Evolutionary conservation across 2,888 invertebrate species (phyloP), one percentile per base, ranked within the genome.

Genomic region (Cheilosia variabilis): DNA sequence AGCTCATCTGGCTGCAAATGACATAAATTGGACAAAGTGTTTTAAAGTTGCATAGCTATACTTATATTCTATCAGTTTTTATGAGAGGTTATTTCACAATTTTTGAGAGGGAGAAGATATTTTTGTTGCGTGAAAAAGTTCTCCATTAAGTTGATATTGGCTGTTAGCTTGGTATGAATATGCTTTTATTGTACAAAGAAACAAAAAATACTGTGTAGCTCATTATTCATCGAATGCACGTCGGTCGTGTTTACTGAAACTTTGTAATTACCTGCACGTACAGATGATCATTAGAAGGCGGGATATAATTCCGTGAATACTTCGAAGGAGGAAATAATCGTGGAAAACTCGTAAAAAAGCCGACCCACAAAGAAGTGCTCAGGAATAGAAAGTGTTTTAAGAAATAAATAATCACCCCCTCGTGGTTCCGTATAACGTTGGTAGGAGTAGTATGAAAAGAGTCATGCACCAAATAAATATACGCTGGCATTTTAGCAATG

Each of bases 241-340:
- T 81, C 65, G 55, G 7, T 10, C 31, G 65, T 68, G 31, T 78
- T 83, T 55, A 60, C 9, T 5, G 50, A 83, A 77, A 83, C 77
- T 83, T 83, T 72, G 77, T 78, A 83, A 83, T 78, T 78, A 83
- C 72, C 66, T 68, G 77, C 82, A 83, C 82, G 82, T 83, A 82
- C 77, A 52, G 78, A 72, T 77, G 72, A 83, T 78, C 77, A 79
- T 79, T 79, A 79, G 78, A 58, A 79, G 68, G 57, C 57, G 68
- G 62, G 72, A 83, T 83, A 83, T 83, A 62, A 77, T 68, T 57
- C 17, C 24, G 10, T 52, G 65, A 52, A 78, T 63, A 78, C 50
- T 58, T 57, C 50, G 13, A 57, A 19, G 65, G 15, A 58, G 47
- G 52, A 71, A 58, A 71, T 17, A 79, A 65, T 58, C 58, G 58